These are phyloP conservation scores for Lasiurus borealis DNA, from an alignment of 2,113 vertebrate genomes.

Conservation along the genomic window DNA sequence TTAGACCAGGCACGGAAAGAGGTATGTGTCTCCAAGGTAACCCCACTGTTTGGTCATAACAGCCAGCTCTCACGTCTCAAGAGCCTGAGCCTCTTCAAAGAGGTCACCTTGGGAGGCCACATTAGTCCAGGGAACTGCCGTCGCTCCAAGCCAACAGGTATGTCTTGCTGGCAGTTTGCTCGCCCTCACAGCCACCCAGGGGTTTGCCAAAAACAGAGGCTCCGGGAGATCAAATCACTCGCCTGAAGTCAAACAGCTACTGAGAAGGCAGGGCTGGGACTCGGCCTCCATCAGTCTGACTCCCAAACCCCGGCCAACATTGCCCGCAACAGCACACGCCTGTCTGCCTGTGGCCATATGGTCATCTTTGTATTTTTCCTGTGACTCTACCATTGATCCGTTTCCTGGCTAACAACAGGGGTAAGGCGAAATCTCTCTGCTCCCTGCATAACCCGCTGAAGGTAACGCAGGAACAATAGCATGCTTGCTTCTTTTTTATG, in stretches of 20 bases:
- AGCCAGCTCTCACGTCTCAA: neutral
- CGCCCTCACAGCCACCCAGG: neutral
- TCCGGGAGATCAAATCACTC: neutral
- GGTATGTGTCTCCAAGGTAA: slow-evolving; percentile 69
- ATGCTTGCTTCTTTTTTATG: neutral
- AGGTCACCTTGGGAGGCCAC: neutral
- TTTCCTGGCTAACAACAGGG: neutral
- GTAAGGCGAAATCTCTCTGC: neutral
- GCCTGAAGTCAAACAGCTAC: neutral
- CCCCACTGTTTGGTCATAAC: slow-evolving; percentile 30
- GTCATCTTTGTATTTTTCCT: neutral
- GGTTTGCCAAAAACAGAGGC: neutral
- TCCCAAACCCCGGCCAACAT: neutral
- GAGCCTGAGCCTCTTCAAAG: neutral
- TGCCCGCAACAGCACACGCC: fast-evolving
- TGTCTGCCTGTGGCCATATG: neutral
- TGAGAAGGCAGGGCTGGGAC: neutral
- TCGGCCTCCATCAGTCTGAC: too few species aligned
- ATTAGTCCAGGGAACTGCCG: neutral
- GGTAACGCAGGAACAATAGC: neutral
- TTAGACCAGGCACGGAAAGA: slow-evolving; percentile 18
- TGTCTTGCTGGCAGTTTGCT: fast-evolving
- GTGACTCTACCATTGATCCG: neutral
- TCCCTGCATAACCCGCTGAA: neutral
- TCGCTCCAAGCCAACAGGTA: neutral